Percentiles rank a stretch among this genome's conserved stretches.
These are phyloP conservation scores for Morpho achilles DNA, from an alignment of 2,888 invertebrate species.

Conservation along the genomic window DNA sequence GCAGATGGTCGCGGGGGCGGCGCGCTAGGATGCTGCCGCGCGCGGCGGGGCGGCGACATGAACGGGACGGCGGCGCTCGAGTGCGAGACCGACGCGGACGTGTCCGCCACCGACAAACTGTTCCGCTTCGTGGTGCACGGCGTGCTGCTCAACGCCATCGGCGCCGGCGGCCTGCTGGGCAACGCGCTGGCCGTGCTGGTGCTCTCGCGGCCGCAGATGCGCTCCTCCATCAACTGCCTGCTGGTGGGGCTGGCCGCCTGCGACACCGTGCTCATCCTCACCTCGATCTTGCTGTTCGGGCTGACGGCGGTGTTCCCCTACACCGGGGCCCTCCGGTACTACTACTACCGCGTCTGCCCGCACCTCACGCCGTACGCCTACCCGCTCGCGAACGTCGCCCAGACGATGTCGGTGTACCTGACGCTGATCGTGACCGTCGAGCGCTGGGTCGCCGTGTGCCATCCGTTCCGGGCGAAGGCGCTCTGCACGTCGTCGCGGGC, in stretches of 20 bases:
- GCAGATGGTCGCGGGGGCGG: slow-evolving; percentile 1
- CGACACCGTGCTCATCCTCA: slow-evolving; percentile 93
- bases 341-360: slow-evolving; percentile 89
- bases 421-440: slow-evolving; percentile 94
- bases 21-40: background rate
- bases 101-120: slow-evolving; percentile 72
- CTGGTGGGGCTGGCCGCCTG: slow-evolving; percentile 95
- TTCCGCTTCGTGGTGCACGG: slow-evolving; percentile 91
- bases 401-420: slow-evolving; percentile 96
- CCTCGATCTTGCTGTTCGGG: slow-evolving; percentile 91
- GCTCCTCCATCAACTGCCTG: slow-evolving; percentile 96
- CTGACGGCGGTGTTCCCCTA: slow-evolving; percentile 91
- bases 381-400: slow-evolving; percentile 91
- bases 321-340: slow-evolving; percentile 86
- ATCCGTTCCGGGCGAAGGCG: slow-evolving; percentile 92
- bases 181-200: slow-evolving; percentile 95
- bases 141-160: slow-evolving; percentile 88
- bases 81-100: slow-evolving; percentile 62
- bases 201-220: slow-evolving; percentile 95
- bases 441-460: slow-evolving; percentile 95
- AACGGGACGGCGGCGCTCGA: slow-evolving; percentile 41
- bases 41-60: slow-evolving; percentile 30
- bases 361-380: slow-evolving; percentile 88
- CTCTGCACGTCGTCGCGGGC: slow-evolving; percentile 93
- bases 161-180: slow-evolving; percentile 91